Conservation (phyloP, 2,888 invertebrate species). For the Epinotia ramella region DNA sequence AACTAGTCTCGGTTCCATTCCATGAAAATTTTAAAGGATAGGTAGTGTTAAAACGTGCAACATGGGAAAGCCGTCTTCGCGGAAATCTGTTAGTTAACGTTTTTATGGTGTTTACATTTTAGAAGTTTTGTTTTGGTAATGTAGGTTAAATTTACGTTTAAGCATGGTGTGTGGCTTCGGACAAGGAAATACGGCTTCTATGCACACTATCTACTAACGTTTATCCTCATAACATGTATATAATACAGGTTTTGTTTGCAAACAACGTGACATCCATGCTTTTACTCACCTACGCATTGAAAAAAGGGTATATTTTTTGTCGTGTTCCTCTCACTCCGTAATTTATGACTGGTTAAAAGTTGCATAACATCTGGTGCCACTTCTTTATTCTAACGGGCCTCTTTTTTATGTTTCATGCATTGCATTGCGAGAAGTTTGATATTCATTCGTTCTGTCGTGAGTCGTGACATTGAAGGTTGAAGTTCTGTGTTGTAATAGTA, state of each 20-base stretch:
- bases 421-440: not conserved
- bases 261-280: constrained; percentile 18
- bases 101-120: constrained; percentile 36
- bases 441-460: not conserved
- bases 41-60: not conserved
- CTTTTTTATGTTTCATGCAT: not conserved
- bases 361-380: constrained; percentile 14
- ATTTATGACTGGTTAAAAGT: not conserved
- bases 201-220: constrained; percentile 13
- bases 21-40: constrained; percentile 7
- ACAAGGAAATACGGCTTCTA: not conserved
- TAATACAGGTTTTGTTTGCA: constrained; percentile 1
- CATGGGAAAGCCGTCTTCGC: constrained; percentile 67
- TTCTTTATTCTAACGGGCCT: not conserved
- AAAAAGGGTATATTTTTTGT: constrained; percentile 28
- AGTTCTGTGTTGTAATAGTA: not conserved
- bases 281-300: not conserved
- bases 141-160: constrained; percentile 53
- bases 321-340: not conserved
- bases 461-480: not conserved
- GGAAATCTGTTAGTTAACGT: constrained; percentile 63
- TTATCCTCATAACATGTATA: not conserved
- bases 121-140: constrained; percentile 47
- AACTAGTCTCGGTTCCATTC: not conserved
- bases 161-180: constrained; percentile 49